Percentiles rank a stretch among this genome's conserved stretches.
Conservation (phyloP, 2,797 vertebrate genomes). For the Borostomias antarcticus region DNA sequence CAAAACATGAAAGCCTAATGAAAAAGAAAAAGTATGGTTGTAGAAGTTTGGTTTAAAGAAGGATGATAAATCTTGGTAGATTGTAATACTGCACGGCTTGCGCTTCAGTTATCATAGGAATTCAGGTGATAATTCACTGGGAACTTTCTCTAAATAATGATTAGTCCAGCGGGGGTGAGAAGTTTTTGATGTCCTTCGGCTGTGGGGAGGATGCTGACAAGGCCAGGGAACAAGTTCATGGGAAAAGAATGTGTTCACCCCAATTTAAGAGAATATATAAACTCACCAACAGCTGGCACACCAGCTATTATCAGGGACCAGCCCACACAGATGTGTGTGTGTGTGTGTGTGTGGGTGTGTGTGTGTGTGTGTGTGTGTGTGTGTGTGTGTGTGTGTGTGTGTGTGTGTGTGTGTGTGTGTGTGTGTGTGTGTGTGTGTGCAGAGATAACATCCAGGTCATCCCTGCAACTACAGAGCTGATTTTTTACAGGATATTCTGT, state of each 20-base stretch:
- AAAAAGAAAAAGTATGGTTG: no score
- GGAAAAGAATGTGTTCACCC: constrained; percentile 53
- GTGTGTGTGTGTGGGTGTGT: neutral
- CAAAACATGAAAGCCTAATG: no score
- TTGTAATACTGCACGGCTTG: neutral
- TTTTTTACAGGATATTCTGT: no score
- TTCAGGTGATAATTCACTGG: neutral
- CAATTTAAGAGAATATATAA: constrained; percentile 42
- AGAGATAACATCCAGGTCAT: no score
- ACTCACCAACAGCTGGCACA: constrained; percentile 57
- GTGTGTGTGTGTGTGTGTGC: no score
- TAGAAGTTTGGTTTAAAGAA: no score
- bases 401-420: constrained; percentile 23
- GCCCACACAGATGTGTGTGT: constrained; percentile 40
- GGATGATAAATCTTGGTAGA: no score
- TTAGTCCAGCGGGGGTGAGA: neutral
- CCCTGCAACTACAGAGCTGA: no score
- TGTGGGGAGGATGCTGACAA: constrained; percentile 33
- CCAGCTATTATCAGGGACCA: constrained; percentile 36
- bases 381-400: constrained; percentile 2
- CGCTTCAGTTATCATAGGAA: neutral
- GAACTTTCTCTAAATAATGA: neutral
- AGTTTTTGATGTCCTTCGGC: neutral
- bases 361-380: constrained; percentile 3
- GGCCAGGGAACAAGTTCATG: constrained; percentile 48